Conservation (phyloP, 2,888 invertebrate genomes). For the Anarsia innoxiella region DNA sequence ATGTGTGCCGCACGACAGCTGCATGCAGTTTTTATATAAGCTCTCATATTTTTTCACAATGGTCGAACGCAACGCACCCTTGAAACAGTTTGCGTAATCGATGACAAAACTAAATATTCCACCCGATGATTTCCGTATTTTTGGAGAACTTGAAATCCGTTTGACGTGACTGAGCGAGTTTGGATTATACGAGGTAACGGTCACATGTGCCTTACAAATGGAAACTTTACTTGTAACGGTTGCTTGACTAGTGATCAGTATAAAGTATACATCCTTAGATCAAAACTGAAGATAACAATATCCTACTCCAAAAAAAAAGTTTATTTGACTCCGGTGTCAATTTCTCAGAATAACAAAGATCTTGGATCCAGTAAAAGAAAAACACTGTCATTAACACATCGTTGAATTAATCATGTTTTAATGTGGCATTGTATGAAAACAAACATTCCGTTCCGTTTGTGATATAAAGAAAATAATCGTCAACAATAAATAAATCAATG, state of each 20-base stretch:
- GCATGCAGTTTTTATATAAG: constrained; percentile 71
- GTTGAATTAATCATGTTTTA: constrained; percentile 17
- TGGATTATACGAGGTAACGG: constrained; percentile 12
- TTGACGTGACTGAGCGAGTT: constrained; percentile 26
- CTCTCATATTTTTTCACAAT: constrained; percentile 73
- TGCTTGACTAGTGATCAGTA: neutral
- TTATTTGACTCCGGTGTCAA: no score
- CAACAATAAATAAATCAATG: constrained; percentile 31
- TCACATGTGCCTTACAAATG: no score
- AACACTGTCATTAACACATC: constrained; percentile 17
- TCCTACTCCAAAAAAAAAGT: no score
- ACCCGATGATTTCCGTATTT: constrained; percentile 75
- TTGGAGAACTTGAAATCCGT: constrained; percentile 48
- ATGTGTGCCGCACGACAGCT: constrained; percentile 72
- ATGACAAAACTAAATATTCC: constrained; percentile 76
- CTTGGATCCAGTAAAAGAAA: no score
- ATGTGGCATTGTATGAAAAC: constrained; percentile 25
- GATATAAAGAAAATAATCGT: no score
- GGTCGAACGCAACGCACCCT: constrained; percentile 64
- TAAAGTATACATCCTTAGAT: no score
- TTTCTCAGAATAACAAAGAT: no score
- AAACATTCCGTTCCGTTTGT: no score
- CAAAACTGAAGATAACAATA: no score
- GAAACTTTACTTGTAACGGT: no score
- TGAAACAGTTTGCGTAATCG: constrained; percentile 76